Conservation (phyloP, 2,888 invertebrate species). For the Zygothrica quintamaculata region DNA sequence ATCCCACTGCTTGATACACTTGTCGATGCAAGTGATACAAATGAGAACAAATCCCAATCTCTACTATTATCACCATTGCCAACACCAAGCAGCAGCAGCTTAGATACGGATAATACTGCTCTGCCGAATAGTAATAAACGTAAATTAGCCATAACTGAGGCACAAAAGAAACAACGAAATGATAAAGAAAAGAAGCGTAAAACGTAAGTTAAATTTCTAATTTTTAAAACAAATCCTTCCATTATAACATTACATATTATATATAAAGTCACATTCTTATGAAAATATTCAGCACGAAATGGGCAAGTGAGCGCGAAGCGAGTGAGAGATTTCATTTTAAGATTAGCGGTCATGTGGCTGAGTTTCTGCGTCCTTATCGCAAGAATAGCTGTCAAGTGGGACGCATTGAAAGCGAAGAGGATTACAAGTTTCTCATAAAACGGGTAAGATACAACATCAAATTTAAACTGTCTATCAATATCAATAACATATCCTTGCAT, state of each 20-base stretch:
- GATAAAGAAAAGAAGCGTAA: conserved; percentile 42
- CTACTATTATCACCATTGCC: not conserved
- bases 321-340: conserved; percentile 66
- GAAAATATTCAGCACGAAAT: conserved; percentile 21
- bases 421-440: conserved; percentile 85
- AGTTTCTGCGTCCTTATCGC: conserved; percentile 88
- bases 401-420: conserved; percentile 93
- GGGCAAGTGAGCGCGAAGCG: conserved; percentile 38
- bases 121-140: conserved; percentile 38
- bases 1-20: no score
- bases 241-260: not conserved
- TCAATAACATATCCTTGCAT: not conserved
- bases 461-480: no score
- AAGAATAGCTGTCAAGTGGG: conserved; percentile 93
- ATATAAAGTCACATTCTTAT: not conserved
- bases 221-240: not conserved
- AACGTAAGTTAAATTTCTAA: conserved; percentile 15
- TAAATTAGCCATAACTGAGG: conserved; percentile 35
- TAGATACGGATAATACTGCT: no score
- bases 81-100: not conserved
- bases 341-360: conserved; percentile 65
- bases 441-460: conserved; percentile 38
- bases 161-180: conserved; percentile 52
- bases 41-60: no score
- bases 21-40: not conserved